phyloP scores from a whole-genome alignment of 2,113 vertebrate genomes.

The Morone chrysops region DNA sequence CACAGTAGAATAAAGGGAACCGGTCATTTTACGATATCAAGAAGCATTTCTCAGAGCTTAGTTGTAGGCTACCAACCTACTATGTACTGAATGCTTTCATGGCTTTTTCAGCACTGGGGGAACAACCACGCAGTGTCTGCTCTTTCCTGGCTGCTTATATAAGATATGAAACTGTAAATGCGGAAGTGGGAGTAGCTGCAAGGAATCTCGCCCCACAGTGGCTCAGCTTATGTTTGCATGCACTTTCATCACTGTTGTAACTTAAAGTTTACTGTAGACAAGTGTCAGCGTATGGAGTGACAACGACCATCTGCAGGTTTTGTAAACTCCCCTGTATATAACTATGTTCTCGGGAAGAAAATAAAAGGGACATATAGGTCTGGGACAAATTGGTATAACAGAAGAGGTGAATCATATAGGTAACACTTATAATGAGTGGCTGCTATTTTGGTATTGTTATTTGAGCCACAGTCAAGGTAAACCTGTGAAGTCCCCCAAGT shows the following conservation, averaged over 20 bases:
- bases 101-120: neutral
- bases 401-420: neutral
- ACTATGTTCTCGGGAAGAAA: neutral
- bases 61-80: neutral
- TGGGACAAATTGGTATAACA: neutral
- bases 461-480: neutral
- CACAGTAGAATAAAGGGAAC: neutral
- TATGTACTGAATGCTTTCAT: neutral
- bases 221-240: neutral
- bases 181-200: neutral
- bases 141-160: neutral
- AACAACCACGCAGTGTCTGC: neutral
- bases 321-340: neutral
- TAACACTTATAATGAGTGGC: conserved; percentile 18
- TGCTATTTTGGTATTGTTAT: conserved; percentile 26
- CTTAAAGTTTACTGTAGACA: neutral
- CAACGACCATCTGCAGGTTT: neutral
- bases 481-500: neutral
- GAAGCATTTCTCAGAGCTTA: neutral
- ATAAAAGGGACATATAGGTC: neutral
- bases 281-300: neutral
- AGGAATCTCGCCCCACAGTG: neutral
- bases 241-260: neutral
- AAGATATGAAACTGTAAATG: neutral
- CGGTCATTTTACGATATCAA: neutral